Evolutionary conservation across 2,797 vertebrate species (phyloP), one percentile per base, ranked within the genome.

Genomic region (Intellagama lesueurii): DNA sequence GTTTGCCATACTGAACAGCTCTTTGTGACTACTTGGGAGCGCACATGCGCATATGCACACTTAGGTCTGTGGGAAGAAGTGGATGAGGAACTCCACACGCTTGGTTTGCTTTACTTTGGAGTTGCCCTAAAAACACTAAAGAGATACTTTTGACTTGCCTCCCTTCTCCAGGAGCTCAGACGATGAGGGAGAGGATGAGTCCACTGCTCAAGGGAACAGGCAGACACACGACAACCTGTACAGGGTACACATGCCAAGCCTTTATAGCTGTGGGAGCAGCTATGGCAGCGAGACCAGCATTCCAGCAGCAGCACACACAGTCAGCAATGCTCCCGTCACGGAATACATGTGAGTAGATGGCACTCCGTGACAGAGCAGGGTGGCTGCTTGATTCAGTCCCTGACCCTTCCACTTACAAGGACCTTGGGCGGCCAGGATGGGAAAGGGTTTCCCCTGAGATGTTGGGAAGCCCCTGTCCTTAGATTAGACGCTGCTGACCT

Each of bases 231-330:
- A 99, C 95, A 99, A 99, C 96, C 97, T 99, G 93, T 99, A 99
- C 97, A 98, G 98, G 14, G 99, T 99, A 80, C 99, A 99, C 97
- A 99, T 99, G 98, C 98, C 99, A 89, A 99, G 99, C 91, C 96
- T 99, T 85, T 99, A 99, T 96, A 99, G 99, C 97, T 99, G 99
- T 40, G 99, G 99, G 28, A 99, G 99, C 97, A 99, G 98, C 97
- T 99, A 99, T n/a, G 99, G 98, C 96, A 99, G 99, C 6, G 99
- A 99, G 96, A 98, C 98, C 94, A 99, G 99, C 97, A 98, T 99
- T 92, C 99, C 98, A 0, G 98, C 99, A 0, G 98, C 99, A 0
- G 99, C 99, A 19, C 99, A 99, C 97, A 99, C 99, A 0, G 99
- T 99, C 97, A 99, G 98, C 98, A 99, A 99, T 26, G 99, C 99